phyloP scores from a whole-genome alignment of 2,888 invertebrate genomes.

The Caenorhabditis sulstoni region DNA sequence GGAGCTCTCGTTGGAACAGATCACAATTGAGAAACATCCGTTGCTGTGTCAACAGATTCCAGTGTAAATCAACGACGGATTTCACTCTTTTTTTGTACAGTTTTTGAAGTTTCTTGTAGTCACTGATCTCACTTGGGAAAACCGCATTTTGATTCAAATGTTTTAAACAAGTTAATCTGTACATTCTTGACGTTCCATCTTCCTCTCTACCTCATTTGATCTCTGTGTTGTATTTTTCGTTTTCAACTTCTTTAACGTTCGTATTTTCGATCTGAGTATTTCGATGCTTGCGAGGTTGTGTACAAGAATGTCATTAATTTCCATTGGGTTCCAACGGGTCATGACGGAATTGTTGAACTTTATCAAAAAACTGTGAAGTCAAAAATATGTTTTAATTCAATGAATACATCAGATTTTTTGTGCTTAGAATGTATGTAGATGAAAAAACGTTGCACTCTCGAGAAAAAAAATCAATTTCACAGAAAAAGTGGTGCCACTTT shows the following conservation, averaged over 20 bases:
- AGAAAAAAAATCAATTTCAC: no score
- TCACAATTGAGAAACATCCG: slow-evolving; percentile 31
- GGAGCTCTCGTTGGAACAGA: background rate
- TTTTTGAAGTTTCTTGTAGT: no score
- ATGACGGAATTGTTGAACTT: background rate
- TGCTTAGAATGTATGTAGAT: no score
- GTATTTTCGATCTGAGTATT: background rate
- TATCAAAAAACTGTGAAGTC: no score
- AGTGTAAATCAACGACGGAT: background rate
- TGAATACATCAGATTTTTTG: no score
- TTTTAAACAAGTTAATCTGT: background rate
- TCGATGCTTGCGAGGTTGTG: slow-evolving; percentile 17
- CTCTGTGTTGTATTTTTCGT: slow-evolving; percentile 1
- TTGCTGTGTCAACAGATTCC: slow-evolving; percentile 18
- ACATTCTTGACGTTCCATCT: background rate
- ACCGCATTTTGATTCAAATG: no score
- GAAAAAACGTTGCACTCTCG: no score
- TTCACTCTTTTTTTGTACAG: no score
- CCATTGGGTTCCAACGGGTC: slow-evolving; percentile 27
- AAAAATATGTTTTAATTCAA: no score
- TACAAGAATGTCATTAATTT: slow-evolving; percentile 14
- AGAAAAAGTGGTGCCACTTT: slow-evolving; percentile 6
- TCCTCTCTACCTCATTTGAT: slow-evolving; percentile 10
- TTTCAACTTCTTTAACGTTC: background rate
- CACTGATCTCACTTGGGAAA: no score